Conservation (phyloP, 2,888 invertebrate species). For the Linhomoeus sp. region DNA sequence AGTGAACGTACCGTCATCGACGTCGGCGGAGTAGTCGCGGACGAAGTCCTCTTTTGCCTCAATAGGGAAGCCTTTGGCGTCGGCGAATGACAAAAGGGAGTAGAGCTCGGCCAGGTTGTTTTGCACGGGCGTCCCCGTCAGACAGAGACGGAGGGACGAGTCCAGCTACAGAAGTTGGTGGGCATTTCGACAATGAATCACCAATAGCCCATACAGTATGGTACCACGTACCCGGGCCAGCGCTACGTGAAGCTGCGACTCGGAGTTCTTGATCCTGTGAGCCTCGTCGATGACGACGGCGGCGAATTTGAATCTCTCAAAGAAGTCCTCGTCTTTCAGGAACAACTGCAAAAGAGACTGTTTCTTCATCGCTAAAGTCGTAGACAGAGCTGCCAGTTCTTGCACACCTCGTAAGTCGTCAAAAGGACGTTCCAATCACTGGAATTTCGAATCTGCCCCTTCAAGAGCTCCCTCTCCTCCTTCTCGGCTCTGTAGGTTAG, state of each 20-base stretch:
- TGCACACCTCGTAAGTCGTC: conserved; percentile 30
- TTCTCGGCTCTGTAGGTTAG: conserved; percentile 27
- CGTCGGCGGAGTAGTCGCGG: conserved; percentile 13
- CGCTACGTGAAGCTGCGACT: conserved; percentile 38
- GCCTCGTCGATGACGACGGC: conserved; percentile 92
- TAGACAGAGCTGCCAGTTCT: not conserved
- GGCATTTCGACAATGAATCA: no score
- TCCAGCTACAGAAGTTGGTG: no score
- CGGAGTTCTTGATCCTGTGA: conserved; percentile 83
- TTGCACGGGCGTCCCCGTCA: conserved; percentile 34
- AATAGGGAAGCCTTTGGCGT: conserved; percentile 19
- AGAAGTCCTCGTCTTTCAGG: conserved; percentile 76
- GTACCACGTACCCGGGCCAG: conserved; percentile 18
- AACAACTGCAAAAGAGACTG: conserved; percentile 45
- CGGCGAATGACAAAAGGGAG: conserved; percentile 28
- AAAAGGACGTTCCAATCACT: conserved; percentile 23
- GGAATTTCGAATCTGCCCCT: conserved; percentile 12
- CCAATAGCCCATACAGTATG: no score
- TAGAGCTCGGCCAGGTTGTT: conserved; percentile 32
- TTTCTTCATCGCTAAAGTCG: not conserved
- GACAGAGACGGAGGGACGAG: no score
- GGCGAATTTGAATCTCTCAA: conserved; percentile 77
- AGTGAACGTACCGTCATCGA: not conserved
- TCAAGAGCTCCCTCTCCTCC: conserved; percentile 21
- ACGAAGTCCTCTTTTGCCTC: conserved; percentile 24